Base-by-base conservation (phyloP, 1,140 invertebrate genomes). In the Trichogramma pretiosum region DNA sequence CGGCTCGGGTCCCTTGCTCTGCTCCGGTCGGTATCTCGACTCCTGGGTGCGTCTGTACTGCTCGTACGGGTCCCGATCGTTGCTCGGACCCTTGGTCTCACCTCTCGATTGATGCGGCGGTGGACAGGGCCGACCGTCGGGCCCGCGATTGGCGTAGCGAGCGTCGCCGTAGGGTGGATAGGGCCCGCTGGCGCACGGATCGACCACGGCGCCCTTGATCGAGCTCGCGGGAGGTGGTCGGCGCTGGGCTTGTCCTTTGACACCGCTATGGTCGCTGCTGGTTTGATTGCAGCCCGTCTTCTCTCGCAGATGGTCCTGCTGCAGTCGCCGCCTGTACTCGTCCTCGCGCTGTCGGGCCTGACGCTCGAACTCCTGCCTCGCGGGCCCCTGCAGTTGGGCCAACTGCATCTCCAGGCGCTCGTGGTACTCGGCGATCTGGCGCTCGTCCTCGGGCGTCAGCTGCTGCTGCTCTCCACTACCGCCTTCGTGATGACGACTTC, bases 271-370 rank as follows among this genome's bases (percentile, higher is more conserved):
- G n/a, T n/a, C n/a, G n/a, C n/a, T n/a, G n/a, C n/a, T n/a, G n/a
- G n/a, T n/a, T 33, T n/a, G 13, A n/a, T 33, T 33, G 5, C 16
- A 23, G 19, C 13, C 24, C 19, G 19, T 23, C 33, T 9, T 13
- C 19, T 22, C 9, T 33, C 41, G 17, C 3, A 19, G 28, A 13
- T 44, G 18, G 1, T 44, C 30, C 32, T 44, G 30, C 7, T 34
- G 9, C 3, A n/a, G 19, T 2, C 30, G 41, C 3, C 41, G 28
- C n/a, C 16, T 14, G 11, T 14, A 16, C 8, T 44, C 41, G 30
- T 17, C 32, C 18, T 21, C 46, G 45, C 56, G 49, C 47, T 49
- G 10, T 50, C 35, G n/a, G 19, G 19, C n/a, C 18, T 41, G 9
- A 17, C 18, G 10, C 24, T 48, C 34, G 9, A 51, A 28, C 14